Conservation (phyloP, 2,888 invertebrate species). For the Drymonia ruficornis region DNA sequence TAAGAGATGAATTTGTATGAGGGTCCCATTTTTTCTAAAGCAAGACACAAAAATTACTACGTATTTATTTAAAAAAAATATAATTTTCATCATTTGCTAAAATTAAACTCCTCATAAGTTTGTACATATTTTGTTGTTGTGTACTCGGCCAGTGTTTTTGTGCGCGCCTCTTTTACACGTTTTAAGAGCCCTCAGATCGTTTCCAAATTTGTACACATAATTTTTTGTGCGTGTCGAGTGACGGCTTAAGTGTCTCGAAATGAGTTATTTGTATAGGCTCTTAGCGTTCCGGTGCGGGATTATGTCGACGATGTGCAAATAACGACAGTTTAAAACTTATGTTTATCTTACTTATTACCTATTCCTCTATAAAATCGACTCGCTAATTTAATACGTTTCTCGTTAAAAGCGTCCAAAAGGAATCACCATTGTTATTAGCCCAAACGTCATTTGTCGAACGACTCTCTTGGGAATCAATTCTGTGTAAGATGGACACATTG, state of each 20-base stretch:
- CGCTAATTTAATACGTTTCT: background rate
- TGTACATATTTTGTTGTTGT: too few relatives aligned
- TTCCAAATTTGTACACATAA: conserved; percentile 66
- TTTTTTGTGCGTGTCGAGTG: conserved; percentile 71
- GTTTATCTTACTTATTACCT: conserved; percentile 1
- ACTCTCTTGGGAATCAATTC: too few relatives aligned
- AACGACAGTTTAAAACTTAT: conserved; percentile 19
- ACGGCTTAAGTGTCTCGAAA: conserved; percentile 73
- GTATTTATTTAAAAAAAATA: too few relatives aligned
- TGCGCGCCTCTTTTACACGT: conserved; percentile 61
- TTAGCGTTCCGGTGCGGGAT: conserved; percentile 54
- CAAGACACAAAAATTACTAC: too few relatives aligned
- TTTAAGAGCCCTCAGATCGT: conserved; percentile 63
- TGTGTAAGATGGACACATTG: too few relatives aligned
- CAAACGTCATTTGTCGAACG: too few relatives aligned
- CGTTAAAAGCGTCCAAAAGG: background rate
- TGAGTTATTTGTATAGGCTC: conserved; percentile 77
- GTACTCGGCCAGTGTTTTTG: conserved; percentile 21
- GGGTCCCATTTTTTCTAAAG: too few relatives aligned
- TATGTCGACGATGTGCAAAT: conserved; percentile 52
- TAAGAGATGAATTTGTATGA: too few relatives aligned
- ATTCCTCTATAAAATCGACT: background rate
- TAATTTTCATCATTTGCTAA: too few relatives aligned
- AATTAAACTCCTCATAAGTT: too few relatives aligned
- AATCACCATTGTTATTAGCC: background rate